Evolutionary conservation across 2,113 vertebrate species (phyloP), one percentile per base, ranked within the genome.

Genomic region (Ellobius talpinus): DNA sequence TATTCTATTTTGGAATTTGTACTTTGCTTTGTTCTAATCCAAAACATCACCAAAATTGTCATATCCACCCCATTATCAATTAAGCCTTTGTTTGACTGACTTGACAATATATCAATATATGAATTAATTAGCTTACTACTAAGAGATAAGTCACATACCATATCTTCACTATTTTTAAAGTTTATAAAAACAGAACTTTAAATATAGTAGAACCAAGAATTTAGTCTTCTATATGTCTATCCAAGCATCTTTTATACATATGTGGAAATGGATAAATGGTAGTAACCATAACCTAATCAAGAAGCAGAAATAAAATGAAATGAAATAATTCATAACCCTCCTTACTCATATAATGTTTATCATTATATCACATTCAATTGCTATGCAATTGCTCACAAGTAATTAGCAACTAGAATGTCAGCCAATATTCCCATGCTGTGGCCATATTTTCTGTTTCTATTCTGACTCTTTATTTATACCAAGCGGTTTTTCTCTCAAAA

Each of bases 341-440:
- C 24, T 39, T 72, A 65, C 2, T 85, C 36, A 52, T 29, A 79
- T n/a, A 68, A 72, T 63, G 63, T 7, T 36, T 87, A 11, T 92
- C 21, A 23, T 90, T 55, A 78, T 39, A 76, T 55, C 39, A 73
- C 17, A 87, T 76, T 95, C 50, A 87, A 79, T 33, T 33, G 85
- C 50, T 17, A 17, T 52, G 11, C 73, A 87, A 50, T 89, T 86
- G 45, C 14, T 81, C 42, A 58, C 17, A 70, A 39, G 36, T 47
- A 91, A 73, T 90, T 92, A 90, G 58, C 45, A 92, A 65, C 58
- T 29, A 52, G 45, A 90, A 84, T 82, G 76, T 88, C 86, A 73
- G 76, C n/a, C 45, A 84, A 92, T 42, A 50, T 65, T 72, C 52
- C 14, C 45, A 63, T 95, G 45, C 47, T 82, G 7, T 52, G 21